Percentiles rank a stretch among this genome's conserved stretches.
Conservation (phyloP, 2,797 vertebrate species). For the Pagetopsis macropterus region DNA sequence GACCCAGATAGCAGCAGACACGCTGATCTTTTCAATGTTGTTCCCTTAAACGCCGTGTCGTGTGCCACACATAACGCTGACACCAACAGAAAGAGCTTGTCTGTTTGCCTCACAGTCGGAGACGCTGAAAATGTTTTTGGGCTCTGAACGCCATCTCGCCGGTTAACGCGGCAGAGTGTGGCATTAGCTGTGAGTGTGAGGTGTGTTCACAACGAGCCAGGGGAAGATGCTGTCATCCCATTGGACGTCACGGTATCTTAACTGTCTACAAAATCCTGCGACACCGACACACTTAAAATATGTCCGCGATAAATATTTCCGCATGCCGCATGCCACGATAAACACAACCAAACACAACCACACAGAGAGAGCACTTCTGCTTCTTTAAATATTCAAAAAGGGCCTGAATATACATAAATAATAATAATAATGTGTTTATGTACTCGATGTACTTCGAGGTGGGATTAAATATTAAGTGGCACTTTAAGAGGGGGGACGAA, state of each 20-base stretch:
- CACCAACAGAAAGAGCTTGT: conserved; percentile 81
- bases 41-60: conserved; percentile 70
- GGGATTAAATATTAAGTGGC: conserved; percentile 81
- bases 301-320: conserved; percentile 82
- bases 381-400: conserved; percentile 83
- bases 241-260: conserved; percentile 52
- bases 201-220: conserved; percentile 74
- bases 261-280: conserved; percentile 75
- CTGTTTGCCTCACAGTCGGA: conserved; percentile 71
- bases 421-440: conserved; percentile 89
- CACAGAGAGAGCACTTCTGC: conserved; percentile 77
- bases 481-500: conserved; percentile 63
- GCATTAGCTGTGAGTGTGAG: conserved; percentile 72
- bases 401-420: conserved; percentile 86
- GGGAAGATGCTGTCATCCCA: conserved; percentile 56
- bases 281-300: conserved; percentile 80
- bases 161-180: conserved; percentile 49
- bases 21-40: conserved; percentile 84
- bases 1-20: conserved; percentile 76
- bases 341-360: conserved; percentile 83
- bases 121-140: conserved; percentile 67
- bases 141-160: conserved; percentile 52
- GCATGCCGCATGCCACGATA: conserved; percentile 78
- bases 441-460: conserved; percentile 76
- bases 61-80: conserved; percentile 75